Evolutionary conservation across 2,888 invertebrate species (phyloP).

Genomic region (Drosophila robusta): DNA sequence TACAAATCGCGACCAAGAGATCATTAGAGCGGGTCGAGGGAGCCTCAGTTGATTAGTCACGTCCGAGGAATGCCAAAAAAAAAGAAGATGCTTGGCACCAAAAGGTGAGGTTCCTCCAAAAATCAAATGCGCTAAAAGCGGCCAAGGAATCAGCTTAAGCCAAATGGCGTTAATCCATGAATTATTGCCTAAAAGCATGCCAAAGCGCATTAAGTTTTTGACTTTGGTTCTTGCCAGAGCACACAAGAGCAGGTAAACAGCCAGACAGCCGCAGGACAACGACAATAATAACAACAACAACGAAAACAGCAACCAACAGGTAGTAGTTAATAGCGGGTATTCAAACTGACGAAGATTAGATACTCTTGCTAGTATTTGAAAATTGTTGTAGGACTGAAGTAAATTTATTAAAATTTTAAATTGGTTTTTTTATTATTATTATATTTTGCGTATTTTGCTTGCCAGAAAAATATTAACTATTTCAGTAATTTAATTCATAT

Average conservation of each 20-base stretch:
- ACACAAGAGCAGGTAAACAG: constrained; percentile 40
- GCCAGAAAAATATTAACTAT: no score
- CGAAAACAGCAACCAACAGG: constrained; percentile 38
- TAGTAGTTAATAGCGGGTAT: constrained; percentile 11
- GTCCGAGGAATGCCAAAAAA: constrained; percentile 68
- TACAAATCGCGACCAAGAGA: constrained; percentile 64
- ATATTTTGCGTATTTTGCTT: no score
- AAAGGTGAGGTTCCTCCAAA: constrained; percentile 68
- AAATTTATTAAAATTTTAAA: no score
- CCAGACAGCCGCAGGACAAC: constrained; percentile 20
- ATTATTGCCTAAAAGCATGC: constrained; percentile 84
- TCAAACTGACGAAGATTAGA: neutral
- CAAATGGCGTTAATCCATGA: constrained; percentile 85
- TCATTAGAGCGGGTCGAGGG: constrained; percentile 62
- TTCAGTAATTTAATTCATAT: no score
- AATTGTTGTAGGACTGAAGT: neutral
- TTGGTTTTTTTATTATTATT: no score
- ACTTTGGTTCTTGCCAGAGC: constrained; percentile 46
- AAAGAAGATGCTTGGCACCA: constrained; percentile 40
- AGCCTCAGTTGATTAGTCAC: constrained; percentile 72
- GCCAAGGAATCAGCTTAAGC: constrained; percentile 72
- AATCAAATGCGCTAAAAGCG: constrained; percentile 66
- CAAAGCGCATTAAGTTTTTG: constrained; percentile 83
- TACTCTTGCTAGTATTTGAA: constrained; percentile 13
- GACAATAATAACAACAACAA: constrained; percentile 27